Percentiles rank a stretch among this genome's conserved stretches.
These are phyloP conservation scores for Troilus luridus DNA, from an alignment of 2,888 invertebrate genomes.

Conservation along the genomic window DNA sequence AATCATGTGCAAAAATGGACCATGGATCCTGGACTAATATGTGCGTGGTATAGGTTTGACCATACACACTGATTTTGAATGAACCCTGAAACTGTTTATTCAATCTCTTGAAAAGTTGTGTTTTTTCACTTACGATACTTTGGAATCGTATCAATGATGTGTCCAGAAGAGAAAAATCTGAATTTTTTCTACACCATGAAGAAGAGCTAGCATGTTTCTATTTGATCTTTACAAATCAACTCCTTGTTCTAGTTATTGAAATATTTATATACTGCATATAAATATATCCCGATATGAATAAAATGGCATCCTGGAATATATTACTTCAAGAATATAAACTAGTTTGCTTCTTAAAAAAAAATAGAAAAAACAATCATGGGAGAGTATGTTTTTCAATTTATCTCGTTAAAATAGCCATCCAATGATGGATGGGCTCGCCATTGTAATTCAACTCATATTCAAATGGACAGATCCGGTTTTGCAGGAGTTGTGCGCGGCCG, in stretches of 20 bases:
- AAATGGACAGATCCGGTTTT: conserved; percentile 36
- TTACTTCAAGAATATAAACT: neutral
- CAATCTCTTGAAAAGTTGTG: too few species aligned
- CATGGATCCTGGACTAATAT: too few species aligned
- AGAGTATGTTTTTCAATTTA: conserved; percentile 48
- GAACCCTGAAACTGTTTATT: too few species aligned
- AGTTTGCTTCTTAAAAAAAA: neutral
- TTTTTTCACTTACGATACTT: too few species aligned
- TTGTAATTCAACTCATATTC: conserved; percentile 42
- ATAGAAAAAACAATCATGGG: neutral
- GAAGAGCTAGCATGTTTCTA: neutral
- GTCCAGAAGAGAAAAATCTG: neutral
- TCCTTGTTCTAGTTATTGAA: neutral
- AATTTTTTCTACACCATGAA: neutral
- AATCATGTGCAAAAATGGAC: too few species aligned
- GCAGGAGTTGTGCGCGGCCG: neutral
- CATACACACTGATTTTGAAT: too few species aligned
- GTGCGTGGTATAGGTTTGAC: too few species aligned
- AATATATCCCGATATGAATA: neutral
- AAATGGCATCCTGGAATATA: neutral
- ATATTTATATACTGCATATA: neutral
- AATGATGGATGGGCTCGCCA: conserved; percentile 5
- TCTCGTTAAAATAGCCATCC: neutral
- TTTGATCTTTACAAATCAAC: neutral
- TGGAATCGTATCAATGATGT: too few species aligned